Evolutionary conservation across 2,113 vertebrate genomes (phyloP).

Genomic region (Vicugna pacos): DNA sequence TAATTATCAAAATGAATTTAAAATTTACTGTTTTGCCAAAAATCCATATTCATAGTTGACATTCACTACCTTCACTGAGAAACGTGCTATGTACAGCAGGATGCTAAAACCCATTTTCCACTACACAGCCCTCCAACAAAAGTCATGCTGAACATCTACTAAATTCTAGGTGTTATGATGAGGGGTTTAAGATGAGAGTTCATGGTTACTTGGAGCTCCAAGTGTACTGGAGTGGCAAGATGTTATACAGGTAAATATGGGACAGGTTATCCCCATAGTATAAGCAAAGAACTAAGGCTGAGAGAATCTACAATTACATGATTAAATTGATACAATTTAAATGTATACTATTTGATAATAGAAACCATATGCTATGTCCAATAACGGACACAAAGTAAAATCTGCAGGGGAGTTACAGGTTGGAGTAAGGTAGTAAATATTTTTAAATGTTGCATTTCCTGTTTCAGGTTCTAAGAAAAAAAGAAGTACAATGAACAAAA

Average conservation of each 20-base stretch:
- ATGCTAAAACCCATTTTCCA: background rate
- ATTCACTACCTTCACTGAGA: background rate
- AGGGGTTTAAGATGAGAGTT: background rate
- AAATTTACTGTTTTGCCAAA: background rate
- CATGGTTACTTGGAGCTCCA: background rate
- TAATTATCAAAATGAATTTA: background rate
- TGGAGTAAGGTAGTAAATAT: background rate
- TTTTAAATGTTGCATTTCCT: slow-evolving; percentile 17
- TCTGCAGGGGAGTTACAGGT: background rate
- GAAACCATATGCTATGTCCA: background rate
- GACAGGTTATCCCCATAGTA: background rate
- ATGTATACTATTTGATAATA: background rate
- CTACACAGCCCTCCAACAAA: background rate
- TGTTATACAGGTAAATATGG: background rate
- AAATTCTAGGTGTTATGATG: background rate
- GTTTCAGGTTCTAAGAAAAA: background rate
- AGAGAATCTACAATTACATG: background rate
- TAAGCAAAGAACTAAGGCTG: background rate
- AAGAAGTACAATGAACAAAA: background rate
- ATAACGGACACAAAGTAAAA: background rate
- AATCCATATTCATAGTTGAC: background rate
- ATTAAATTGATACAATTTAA: background rate
- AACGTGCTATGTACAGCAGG: background rate
- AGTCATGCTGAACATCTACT: background rate
- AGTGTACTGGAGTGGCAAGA: background rate